Base-by-base conservation (phyloP, 1,140 invertebrate species). In the Ceratina japonica region DNA sequence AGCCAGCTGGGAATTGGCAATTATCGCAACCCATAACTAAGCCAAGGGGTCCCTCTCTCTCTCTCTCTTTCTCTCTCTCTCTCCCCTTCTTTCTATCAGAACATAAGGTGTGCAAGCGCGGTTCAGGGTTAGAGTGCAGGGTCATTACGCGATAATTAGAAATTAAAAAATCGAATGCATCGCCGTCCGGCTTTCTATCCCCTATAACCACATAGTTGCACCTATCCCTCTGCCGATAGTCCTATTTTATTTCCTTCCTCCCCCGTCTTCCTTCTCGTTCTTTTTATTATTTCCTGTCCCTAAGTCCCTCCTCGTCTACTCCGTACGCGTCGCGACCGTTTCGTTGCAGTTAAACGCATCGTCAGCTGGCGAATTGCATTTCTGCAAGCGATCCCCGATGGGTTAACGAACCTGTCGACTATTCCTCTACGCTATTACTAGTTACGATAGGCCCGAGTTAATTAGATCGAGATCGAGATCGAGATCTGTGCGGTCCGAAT, bases 321-420 rank as follows among this genome's bases (percentile, higher is more conserved):
- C 68, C 61, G 73, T 52, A 49, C 69, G 69, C 82, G 83, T 74
- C 85, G 63, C 77, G 86, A 78, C 83, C 83, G 76, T 75, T 79
- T 71, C 70, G 82, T 81, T 88, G 87, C 86, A 89, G 74, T 82
- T 87, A 83, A 84, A 79, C 82, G 87, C 86, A 88, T 87, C 88
- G 88, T 87, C 88, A 89, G 88, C 88, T 89, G 88, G 88, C 83
- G 75, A 87, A 89, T 87, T 89, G 88, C 88, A 89, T 87, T 80
- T 89, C 81, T 75, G 56, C 70, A 31, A 70, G 73, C 72, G 7
- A 20, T 56, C 72, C 71, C 54, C 79, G 61, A 58, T 82, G 81
- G 81, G 81, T 83, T 86, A 86, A 86, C 66, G 85, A 86, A 86
- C 84, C 59, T 68, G 70, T 54, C 70, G 73, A 52, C 73, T 77